Evolutionary conservation across 2,797 vertebrate species (phyloP).

Genomic region (Neosilurus hyrtlii): DNA sequence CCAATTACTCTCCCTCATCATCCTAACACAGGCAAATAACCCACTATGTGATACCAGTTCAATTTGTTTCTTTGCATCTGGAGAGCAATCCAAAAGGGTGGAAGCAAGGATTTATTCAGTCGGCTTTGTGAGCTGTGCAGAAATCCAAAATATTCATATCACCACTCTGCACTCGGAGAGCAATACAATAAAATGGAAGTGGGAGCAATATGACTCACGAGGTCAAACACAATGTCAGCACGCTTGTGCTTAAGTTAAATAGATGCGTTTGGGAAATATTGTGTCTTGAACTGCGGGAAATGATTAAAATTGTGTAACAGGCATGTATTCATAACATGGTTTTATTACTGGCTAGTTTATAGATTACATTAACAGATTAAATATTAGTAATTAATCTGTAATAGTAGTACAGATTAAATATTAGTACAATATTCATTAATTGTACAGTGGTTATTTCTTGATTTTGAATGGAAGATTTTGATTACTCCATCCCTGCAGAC

Average conservation of each 20-base stretch:
- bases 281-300: not conserved
- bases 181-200: constrained; percentile 21
- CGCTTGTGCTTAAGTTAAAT: constrained; percentile 7
- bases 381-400: not conserved
- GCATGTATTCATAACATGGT: not conserved
- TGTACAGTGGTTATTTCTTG: too few relatives aligned
- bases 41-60: not conserved
- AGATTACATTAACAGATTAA: not conserved
- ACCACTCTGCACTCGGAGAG: not conserved
- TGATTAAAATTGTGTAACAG: constrained; percentile 2
- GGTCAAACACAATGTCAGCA: constrained; percentile 40
- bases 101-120: constrained; percentile 19
- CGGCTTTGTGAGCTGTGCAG: constrained; percentile 17
- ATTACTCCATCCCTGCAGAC: not conserved
- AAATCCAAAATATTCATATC: constrained; percentile 17
- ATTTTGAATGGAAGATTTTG: not conserved
- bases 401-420: not conserved
- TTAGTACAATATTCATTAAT: too few relatives aligned
- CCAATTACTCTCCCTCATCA: constrained; percentile 11
- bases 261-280: not conserved
- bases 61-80: constrained; percentile 1
- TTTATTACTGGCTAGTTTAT: constrained; percentile 9
- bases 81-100: constrained; percentile 1
- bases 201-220: constrained; percentile 32
- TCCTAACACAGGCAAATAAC: not conserved